These are phyloP conservation scores for Atopsyche davidsoni DNA, from an alignment of 1,140 invertebrate species.

Conservation along the genomic window DNA sequence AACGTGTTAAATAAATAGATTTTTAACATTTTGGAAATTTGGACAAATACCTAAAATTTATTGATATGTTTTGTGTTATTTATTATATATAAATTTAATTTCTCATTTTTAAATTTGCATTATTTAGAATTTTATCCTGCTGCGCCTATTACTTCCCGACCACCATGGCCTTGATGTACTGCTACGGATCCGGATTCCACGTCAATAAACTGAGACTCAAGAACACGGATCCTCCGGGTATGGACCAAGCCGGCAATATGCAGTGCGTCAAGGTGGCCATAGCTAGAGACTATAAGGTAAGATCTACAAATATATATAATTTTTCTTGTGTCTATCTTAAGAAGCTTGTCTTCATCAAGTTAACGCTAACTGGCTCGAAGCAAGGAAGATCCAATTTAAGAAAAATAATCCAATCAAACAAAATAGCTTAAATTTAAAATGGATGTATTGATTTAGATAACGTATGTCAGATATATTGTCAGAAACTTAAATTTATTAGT, in stretches of 20 bases:
- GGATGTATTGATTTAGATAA: too few species aligned
- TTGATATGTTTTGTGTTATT: neutral
- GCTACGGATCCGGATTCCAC: constrained; percentile 81
- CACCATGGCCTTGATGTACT: constrained; percentile 85
- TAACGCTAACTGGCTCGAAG: neutral
- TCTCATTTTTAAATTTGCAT: constrained; percentile 4
- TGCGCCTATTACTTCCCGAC: constrained; percentile 83
- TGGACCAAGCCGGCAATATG: constrained; percentile 37
- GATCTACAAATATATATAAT: constrained; percentile 2
- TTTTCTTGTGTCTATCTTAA: too few species aligned
- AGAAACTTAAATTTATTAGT: too few species aligned
- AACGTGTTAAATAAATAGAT: too few species aligned
- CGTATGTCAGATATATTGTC: too few species aligned
- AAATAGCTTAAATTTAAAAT: too few species aligned
- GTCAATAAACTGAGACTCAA: constrained; percentile 72
- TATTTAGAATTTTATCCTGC: constrained; percentile 66
- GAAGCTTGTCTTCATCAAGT: neutral
- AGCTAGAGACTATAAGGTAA: constrained; percentile 46
- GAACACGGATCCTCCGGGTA: constrained; percentile 39
- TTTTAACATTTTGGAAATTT: too few species aligned
- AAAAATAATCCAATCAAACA: too few species aligned
- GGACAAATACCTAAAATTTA: too few species aligned
- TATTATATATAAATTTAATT: too few species aligned
- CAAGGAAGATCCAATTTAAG: neutral
- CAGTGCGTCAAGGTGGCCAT: constrained; percentile 42